phyloP scores from a whole-genome alignment of 2,888 invertebrate species.

The Cryptocephalus moraei region DNA sequence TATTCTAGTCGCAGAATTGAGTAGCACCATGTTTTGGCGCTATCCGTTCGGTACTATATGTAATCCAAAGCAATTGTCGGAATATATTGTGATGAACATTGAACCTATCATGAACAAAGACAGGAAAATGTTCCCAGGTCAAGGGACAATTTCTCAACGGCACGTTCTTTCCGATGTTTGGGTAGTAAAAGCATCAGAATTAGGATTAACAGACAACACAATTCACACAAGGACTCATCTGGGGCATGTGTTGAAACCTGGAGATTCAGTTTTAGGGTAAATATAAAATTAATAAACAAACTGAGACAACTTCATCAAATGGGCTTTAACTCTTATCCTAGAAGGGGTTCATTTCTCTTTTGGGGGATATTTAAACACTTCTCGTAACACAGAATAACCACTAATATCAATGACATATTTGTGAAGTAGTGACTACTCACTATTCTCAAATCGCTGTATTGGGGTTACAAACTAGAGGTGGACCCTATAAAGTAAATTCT shows the following conservation, averaged over 20 bases:
- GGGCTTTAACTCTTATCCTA: too few species aligned
- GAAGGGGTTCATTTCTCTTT: too few species aligned
- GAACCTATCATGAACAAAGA: conserved; percentile 70
- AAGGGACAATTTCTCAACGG: conserved; percentile 76
- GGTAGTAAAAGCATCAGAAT: conserved; percentile 78
- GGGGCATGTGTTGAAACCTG: conserved; percentile 84
- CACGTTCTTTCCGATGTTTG: conserved; percentile 89
- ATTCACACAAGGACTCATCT: conserved; percentile 88
- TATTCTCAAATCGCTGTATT: too few species aligned
- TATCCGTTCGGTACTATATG: conserved; percentile 80
- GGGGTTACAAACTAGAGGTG: too few species aligned
- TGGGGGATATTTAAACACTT: too few species aligned
- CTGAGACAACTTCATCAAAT: too few species aligned
- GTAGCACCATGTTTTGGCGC: conserved; percentile 72
- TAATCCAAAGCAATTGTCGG: conserved; percentile 80
- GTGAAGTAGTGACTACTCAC: too few species aligned
- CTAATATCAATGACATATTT: too few species aligned
- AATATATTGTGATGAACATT: conserved; percentile 92
- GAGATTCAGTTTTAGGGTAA: conserved; percentile 88
- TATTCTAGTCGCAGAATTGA: conserved; percentile 70
- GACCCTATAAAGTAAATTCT: too few species aligned
- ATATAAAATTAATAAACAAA: too few species aligned
- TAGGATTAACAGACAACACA: conserved; percentile 72
- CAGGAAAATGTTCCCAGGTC: conserved; percentile 72
- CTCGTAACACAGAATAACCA: too few species aligned